Base-by-base conservation (phyloP, 2,113 vertebrate species). In the Xyrauchen texanus region DNA sequence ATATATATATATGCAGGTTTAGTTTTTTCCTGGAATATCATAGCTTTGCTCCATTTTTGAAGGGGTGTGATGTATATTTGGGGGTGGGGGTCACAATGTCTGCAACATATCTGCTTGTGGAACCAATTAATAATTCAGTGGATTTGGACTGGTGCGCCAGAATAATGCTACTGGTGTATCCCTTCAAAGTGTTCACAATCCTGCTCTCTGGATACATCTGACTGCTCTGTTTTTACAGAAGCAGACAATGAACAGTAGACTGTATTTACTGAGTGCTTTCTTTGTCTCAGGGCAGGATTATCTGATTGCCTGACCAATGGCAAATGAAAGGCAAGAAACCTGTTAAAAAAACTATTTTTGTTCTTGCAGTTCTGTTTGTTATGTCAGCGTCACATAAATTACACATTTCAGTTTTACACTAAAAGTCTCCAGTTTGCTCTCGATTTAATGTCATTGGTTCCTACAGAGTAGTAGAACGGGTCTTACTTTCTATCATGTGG, bases 81-180 rank as follows among this genome's bases (percentile, higher is more conserved):
- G 55, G 69, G 10, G 75, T 51, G 51, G 55, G 75, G 61, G 7
- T 8, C 42, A 61, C 21, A n/a, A 61, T 49, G 34, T 64, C 61
- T 75, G n/a, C 51, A 69, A 51, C 57, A 76, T 70, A 75, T 44
- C 66, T 81, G 55, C 72, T 82, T 77, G 34, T 60, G 7, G 57
- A 78, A 78, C 67, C 62, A 68, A 80, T 80, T 52, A 85, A 82
- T 82, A 80, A 82, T 77, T 82, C 76, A 77, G 70, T n/a, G 57
- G 45, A 65, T 45, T 16, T 79, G 47, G 58, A 55, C 68, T 52
- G 8, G 76, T 34, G 21, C 21, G 3, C 21, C 21, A 45, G 64
- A 76, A 46, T 66, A 66, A 60, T 76, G 46, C 70, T 78, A 42
- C 47, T 42, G 73, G 60, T 34, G 21, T 34, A 34, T 34, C 21